Percentiles rank a stretch among this genome's conserved stretches.
Evolutionary conservation across 2,113 vertebrate species (phyloP).

Genomic region (Bettongia penicillata): DNA sequence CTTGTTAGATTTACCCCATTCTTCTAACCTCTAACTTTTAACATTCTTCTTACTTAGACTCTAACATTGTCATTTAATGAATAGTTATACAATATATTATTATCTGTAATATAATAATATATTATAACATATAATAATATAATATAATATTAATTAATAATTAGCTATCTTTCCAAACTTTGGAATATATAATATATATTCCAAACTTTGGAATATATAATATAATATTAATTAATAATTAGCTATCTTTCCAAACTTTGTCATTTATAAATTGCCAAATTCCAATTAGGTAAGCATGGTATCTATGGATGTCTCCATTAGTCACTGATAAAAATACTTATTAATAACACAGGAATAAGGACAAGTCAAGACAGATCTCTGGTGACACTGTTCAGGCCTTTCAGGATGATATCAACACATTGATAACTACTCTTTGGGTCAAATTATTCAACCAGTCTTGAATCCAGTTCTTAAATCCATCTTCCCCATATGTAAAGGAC

Average conservation of each 20-base stretch:
- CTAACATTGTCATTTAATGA: not conserved
- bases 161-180: too few relatives aligned
- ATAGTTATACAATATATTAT: too few relatives aligned
- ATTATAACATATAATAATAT: too few relatives aligned
- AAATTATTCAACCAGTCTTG: not conserved
- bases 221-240: too few relatives aligned
- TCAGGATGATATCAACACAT: not conserved
- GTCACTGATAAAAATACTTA: not conserved
- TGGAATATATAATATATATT: too few relatives aligned
- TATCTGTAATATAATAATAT: too few relatives aligned
- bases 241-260: not conserved
- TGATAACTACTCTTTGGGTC: not conserved
- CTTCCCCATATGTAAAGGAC: not conserved
- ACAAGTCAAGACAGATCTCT: not conserved
- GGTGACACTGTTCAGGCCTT: not conserved
- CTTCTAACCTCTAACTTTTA: not conserved
- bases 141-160: too few relatives aligned
- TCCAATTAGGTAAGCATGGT: not conserved
- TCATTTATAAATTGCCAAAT: not conserved
- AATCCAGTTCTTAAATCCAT: not conserved
- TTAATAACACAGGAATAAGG: not conserved
- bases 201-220: too few relatives aligned
- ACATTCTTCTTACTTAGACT: not conserved
- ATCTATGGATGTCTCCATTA: not conserved
- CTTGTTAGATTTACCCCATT: not conserved